Conservation (phyloP, 2,797 vertebrate genomes). For the Sebastes iracundus region DNA sequence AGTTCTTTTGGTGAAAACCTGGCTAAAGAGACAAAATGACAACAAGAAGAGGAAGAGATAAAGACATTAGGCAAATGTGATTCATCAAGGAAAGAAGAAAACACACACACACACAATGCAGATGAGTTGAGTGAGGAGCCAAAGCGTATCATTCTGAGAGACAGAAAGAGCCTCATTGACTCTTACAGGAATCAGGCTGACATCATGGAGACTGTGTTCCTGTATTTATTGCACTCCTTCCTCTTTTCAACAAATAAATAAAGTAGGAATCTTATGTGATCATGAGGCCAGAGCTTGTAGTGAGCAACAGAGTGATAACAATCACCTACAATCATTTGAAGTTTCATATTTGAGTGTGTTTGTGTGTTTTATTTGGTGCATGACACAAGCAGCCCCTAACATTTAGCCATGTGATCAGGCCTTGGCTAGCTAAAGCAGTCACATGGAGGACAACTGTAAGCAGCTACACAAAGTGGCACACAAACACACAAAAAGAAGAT, state of each 20-base stretch:
- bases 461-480: constrained; percentile 5
- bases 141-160: background rate
- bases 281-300: background rate
- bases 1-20: no score
- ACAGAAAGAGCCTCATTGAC: background rate
- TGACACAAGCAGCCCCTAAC: constrained; percentile 30
- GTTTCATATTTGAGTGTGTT: background rate
- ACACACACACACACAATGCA: background rate
- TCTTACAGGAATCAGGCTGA: constrained; percentile 10
- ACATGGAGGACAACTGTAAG: constrained; percentile 45
- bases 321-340: background rate
- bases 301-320: background rate
- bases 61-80: background rate
- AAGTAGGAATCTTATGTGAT: background rate
- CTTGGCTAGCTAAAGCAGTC: constrained; percentile 42
- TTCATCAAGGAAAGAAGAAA: constrained; percentile 5
- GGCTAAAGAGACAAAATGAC: background rate
- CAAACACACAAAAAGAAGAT: constrained; percentile 6
- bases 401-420: constrained; percentile 58
- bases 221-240: constrained; percentile 8
- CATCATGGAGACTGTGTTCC: background rate
- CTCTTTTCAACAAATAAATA: constrained; percentile 8
- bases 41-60: background rate
- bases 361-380: constrained; percentile 32
- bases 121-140: background rate